These are phyloP conservation scores for Mustela lutreola DNA, from an alignment of 2,113 vertebrate genomes.

Conservation along the genomic window DNA sequence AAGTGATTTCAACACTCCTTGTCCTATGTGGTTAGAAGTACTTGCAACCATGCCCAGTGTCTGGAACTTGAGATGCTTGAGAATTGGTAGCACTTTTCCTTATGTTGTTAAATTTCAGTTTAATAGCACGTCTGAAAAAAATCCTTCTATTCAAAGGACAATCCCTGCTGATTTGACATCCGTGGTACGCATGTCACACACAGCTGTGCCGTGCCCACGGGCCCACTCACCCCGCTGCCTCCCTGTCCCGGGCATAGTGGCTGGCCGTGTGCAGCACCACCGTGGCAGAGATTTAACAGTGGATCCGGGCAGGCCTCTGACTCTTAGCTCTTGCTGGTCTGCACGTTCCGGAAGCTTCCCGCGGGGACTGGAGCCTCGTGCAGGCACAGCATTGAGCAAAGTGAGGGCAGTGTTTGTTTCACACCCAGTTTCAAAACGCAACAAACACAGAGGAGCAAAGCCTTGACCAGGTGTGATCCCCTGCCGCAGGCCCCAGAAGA, in stretches of 20 bases:
- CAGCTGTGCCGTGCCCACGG: fast-evolving
- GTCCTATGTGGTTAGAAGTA: fast-evolving
- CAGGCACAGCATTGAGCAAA: background rate
- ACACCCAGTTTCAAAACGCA: background rate
- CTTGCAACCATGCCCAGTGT: fast-evolving
- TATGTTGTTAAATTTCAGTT: background rate
- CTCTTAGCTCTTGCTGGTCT: background rate
- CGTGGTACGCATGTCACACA: too few relatives aligned
- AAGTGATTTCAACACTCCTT: fast-evolving
- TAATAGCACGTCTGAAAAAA: background rate
- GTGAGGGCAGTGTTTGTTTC: fast-evolving
- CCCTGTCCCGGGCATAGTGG: fast-evolving
- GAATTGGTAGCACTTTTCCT: background rate
- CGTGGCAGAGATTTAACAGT: fast-evolving
- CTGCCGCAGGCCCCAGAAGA: fast-evolving
- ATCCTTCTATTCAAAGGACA: background rate
- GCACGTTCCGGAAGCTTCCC: background rate
- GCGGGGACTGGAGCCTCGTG: background rate
- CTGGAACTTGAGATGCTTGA: fast-evolving
- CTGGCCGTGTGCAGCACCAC: fast-evolving
- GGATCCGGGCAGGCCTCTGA: fast-evolving
- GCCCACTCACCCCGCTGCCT: background rate
- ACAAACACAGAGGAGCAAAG: too few relatives aligned
- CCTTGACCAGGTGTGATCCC: background rate
- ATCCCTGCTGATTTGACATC: background rate